Base-by-base conservation (phyloP, 1,140 invertebrate species). In the Wasmannia auropunctata region DNA sequence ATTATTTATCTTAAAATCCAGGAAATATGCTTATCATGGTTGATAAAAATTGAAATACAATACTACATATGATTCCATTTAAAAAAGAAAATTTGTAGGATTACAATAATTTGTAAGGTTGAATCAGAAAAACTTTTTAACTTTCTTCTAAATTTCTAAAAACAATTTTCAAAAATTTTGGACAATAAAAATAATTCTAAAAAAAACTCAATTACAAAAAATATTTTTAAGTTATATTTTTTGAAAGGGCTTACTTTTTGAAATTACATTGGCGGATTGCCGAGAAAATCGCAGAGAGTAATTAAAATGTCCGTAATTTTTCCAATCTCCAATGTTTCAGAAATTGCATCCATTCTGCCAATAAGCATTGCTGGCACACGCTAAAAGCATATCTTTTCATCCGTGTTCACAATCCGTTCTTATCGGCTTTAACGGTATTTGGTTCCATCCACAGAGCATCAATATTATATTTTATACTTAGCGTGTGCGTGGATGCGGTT, bases 391-490 rank as follows among this genome's bases (percentile, higher is more conserved):
- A 74, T 74, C 19, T 37, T 25, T 74, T 37, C 34, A 56, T 58
- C n/a, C n/a, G 11, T 37, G 31, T 37, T 74, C n/a, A 25, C 19
- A 54, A 72, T 74, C 70, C 51, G 31, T 56, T 46, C 43, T 46
- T 46, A 46, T 46, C 43, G 3, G 46, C 28, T 74, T 74, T 40
- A 76, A 31, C 16, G 7, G 19, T 28, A 76, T 31, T 4, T 19
- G 19, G 37, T 76, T 62, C 25, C 25, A 62, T 43, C 37, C 19
- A 28, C 16, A 62, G n/a, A n/a, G n/a, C 49, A 46, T 43, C 28
- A 62, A 31, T 63, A 43, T 46, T 63, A 62, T 40, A 31, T 77
- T 62, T 16, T 25, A 40, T 58, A 75, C n/a, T 75, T 58, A 74
- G 7, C 10, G 6, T 51, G 10, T 51, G 11, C n/a, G 3, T 40